Evolutionary conservation across 2,888 invertebrate genomes (phyloP).

Genomic region (Ochropacha duplaris): DNA sequence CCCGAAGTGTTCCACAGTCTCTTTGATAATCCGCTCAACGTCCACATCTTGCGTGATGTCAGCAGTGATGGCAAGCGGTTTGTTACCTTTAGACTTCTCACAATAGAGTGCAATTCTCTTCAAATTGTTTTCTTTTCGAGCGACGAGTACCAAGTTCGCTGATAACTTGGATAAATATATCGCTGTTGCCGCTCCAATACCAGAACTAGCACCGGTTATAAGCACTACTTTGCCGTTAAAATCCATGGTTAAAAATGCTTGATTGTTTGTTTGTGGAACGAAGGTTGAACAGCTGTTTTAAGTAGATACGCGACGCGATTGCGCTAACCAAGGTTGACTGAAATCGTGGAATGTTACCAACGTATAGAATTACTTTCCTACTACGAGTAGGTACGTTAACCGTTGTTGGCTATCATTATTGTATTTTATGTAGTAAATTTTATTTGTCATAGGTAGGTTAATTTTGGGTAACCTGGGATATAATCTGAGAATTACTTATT

Average conservation of each 20-base stretch:
- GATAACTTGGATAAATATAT: conserved; percentile 86
- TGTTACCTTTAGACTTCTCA: conserved; percentile 80
- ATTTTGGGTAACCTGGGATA: no score
- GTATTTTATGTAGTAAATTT: no score
- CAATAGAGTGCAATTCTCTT: conserved; percentile 68
- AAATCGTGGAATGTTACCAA: conserved; percentile 11
- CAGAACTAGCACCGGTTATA: conserved; percentile 88
- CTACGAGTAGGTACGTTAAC: neutral
- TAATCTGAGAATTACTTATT: no score
- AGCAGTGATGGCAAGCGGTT: conserved; percentile 82
- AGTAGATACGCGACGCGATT: conserved; percentile 18
- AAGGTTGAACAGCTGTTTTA: conserved; percentile 32
- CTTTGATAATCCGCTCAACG: conserved; percentile 84
- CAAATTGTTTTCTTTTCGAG: conserved; percentile 65
- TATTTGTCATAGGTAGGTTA: no score
- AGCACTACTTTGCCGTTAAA: conserved; percentile 84
- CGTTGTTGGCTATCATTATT: no score
- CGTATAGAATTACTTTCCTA: conserved; percentile 1
- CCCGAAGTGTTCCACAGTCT: conserved; percentile 87
- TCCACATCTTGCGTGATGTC: conserved; percentile 88
- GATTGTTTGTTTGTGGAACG: conserved; percentile 12
- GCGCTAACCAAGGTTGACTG: conserved; percentile 20
- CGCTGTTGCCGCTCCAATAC: conserved; percentile 89
- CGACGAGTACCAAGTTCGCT: conserved; percentile 85
- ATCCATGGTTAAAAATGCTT: conserved; percentile 64